Conservation (phyloP, 1,140 invertebrate species). For the Papilio glaucus region DNA sequence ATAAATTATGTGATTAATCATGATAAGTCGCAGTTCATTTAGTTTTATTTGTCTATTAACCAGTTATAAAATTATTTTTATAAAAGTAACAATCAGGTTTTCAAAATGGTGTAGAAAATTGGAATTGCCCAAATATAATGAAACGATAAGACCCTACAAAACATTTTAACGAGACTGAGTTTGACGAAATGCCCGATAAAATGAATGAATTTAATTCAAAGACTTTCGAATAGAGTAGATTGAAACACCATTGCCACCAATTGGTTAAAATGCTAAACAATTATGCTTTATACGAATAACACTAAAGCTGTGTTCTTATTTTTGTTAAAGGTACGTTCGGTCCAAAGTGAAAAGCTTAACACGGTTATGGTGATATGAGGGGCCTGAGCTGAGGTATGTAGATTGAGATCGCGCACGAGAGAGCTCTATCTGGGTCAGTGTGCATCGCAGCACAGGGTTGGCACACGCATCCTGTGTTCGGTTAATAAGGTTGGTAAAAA, state of each 20-base stretch:
- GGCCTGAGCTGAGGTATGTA: slow-evolving; percentile 7
- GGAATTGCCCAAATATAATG: too few relatives aligned
- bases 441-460: neutral
- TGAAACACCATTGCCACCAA: neutral
- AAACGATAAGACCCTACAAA: too few relatives aligned
- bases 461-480: neutral
- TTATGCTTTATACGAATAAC: neutral
- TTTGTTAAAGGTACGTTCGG: neutral
- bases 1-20: too few relatives aligned
- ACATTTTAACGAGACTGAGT: too few relatives aligned
- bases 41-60: too few relatives aligned
- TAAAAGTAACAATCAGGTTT: too few relatives aligned
- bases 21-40: too few relatives aligned
- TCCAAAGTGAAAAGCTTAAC: slow-evolving; percentile 13
- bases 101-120: too few relatives aligned
- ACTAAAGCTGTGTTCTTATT: neutral
- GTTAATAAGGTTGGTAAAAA: neutral
- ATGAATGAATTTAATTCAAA: too few relatives aligned
- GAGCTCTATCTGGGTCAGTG: slow-evolving; percentile 12
- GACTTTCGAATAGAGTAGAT: too few relatives aligned
- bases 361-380: neutral
- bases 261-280: neutral
- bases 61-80: too few relatives aligned
- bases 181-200: too few relatives aligned
- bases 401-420: slow-evolving; percentile 10